These are phyloP conservation scores for Scomberomorus guttatus DNA, from an alignment of 2,797 vertebrate genomes.

Conservation along the genomic window DNA sequence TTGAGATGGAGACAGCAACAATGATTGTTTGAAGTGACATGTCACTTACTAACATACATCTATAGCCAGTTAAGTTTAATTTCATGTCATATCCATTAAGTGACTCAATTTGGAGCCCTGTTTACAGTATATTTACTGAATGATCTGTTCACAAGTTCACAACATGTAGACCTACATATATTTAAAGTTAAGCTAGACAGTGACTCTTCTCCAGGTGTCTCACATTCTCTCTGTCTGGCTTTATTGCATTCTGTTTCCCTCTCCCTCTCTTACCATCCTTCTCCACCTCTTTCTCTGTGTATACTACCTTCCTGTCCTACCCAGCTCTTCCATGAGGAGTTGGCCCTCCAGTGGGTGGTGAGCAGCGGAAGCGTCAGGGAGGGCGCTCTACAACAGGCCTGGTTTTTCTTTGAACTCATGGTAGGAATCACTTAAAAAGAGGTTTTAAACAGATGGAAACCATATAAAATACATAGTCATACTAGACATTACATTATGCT, in stretches of 20 bases:
- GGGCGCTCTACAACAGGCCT: constrained; percentile 96
- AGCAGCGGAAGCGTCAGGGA: constrained; percentile 98
- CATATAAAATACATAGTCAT: not conserved
- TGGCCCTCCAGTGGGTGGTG: constrained; percentile 99
- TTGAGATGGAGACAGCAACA: not conserved
- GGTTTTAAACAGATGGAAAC: not conserved
- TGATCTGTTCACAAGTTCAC: not conserved
- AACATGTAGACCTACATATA: constrained; percentile 4
- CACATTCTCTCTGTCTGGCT: constrained; percentile 54
- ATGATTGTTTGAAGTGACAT: not conserved
- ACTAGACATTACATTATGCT: not conserved
- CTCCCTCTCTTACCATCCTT: constrained; percentile 5
- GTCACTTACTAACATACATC: not conserved
- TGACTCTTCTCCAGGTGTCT: constrained; percentile 33
- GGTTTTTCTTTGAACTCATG: constrained; percentile 99
- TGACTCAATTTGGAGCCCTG: constrained; percentile 1
- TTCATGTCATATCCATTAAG: not conserved
- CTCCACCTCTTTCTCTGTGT: constrained; percentile 22
- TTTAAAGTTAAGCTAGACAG: constrained; percentile 2
- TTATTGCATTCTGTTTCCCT: constrained; percentile 23
- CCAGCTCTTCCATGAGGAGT: constrained; percentile 98
- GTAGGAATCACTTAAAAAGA: constrained; percentile 81
- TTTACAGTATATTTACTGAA: constrained; percentile 2
- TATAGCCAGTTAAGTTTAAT: constrained; percentile 1
- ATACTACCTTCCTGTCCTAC: constrained; percentile 14